Conservation (phyloP, 2,888 invertebrate species). For the Aproaerema taeniolella region DNA sequence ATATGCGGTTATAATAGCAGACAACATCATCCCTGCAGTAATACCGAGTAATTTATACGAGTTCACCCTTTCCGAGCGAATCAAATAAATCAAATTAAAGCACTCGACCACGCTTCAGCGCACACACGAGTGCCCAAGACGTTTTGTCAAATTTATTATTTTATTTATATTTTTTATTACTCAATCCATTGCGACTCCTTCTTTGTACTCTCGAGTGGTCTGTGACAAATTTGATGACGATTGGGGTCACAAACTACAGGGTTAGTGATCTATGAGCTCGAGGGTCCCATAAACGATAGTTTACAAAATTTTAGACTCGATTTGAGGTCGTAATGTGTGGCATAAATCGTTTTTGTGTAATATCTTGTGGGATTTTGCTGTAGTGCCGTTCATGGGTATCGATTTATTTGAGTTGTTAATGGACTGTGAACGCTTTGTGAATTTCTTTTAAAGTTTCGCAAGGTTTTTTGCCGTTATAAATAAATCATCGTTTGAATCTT, state of each 20-base stretch:
- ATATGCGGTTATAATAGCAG: constrained; percentile 21
- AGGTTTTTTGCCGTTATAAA: constrained; percentile 11
- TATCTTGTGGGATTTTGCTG: constrained; percentile 48
- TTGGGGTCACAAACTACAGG: constrained; percentile 61
- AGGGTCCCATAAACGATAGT: constrained; percentile 60
- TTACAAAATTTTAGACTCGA: constrained; percentile 68
- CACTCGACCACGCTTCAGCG: constrained; percentile 62
- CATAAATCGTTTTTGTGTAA: constrained; percentile 57
- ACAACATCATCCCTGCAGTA: constrained; percentile 32
- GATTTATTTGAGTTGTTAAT: constrained; percentile 46
- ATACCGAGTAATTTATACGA: constrained; percentile 58
- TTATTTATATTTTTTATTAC: constrained; percentile 74
- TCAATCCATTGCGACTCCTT: constrained; percentile 54
- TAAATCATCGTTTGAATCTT: neutral
- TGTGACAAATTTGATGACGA: constrained; percentile 77
- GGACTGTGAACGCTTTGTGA: constrained; percentile 50
- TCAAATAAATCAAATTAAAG: constrained; percentile 76
- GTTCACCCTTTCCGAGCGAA: constrained; percentile 64
- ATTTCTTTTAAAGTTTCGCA: constrained; percentile 12
- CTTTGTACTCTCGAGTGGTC: constrained; percentile 68
- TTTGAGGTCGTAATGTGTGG: constrained; percentile 62
- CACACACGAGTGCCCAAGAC: constrained; percentile 72
- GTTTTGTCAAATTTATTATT: constrained; percentile 78
- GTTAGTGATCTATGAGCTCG: constrained; percentile 59
- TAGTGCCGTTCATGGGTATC: constrained; percentile 29